Conservation (phyloP, 2,113 vertebrate species). For the Cavia aperea region DNA sequence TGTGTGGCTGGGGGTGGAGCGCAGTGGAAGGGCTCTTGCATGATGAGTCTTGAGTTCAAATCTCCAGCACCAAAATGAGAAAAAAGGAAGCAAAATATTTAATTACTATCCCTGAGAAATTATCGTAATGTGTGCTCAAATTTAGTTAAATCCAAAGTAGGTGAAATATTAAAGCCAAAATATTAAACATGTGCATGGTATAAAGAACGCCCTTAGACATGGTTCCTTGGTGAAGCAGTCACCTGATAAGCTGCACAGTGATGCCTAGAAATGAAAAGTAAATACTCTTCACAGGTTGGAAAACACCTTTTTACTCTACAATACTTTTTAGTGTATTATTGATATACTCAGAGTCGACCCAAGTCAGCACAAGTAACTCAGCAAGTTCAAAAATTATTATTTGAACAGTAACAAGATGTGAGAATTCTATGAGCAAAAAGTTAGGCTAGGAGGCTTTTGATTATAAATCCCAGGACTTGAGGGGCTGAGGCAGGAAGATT, state of each 20-base stretch:
- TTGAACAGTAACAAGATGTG: background rate
- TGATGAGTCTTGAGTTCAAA: background rate
- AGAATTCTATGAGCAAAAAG: background rate
- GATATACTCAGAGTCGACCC: background rate
- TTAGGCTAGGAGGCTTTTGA: background rate
- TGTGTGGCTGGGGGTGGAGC: too few relatives aligned
- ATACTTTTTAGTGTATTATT: background rate
- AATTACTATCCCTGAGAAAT: background rate
- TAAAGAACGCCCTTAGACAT: background rate
- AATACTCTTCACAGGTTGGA: background rate
- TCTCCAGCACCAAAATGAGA: background rate
- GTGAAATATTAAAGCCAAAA: background rate
- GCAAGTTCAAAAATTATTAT: slow-evolving; percentile 21
- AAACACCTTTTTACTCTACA: background rate
- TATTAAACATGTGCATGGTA: background rate
- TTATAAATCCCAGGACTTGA: background rate
- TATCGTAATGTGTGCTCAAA: background rate
- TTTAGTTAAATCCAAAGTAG: background rate
- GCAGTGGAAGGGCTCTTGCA: background rate
- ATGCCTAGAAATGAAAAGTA: background rate
- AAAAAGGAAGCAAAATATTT: background rate
- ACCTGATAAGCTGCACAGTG: background rate
- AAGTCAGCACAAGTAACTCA: slow-evolving; percentile 3
- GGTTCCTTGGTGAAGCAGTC: background rate
- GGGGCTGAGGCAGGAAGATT: background rate